A percentile compares a stretch with the other conserved stretches of the same genome.
These are phyloP conservation scores for Ameiurus melas DNA, from an alignment of 2,113 vertebrate species.

Conservation along the genomic window DNA sequence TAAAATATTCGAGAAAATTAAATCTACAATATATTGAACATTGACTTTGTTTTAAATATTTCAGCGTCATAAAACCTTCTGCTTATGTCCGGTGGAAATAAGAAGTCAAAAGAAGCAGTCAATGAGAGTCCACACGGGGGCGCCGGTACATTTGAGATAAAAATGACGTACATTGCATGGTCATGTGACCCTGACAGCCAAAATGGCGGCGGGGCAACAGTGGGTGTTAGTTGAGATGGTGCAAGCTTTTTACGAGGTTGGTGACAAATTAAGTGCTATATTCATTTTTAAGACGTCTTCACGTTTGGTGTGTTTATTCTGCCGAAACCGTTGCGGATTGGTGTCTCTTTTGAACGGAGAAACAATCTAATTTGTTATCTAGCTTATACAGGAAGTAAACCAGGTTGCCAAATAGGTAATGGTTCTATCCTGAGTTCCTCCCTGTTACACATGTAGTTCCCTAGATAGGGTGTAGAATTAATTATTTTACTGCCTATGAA, in stretches of 20 bases:
- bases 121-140: neutral
- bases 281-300: neutral
- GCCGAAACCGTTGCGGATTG: neutral
- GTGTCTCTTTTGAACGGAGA: neutral
- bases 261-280: neutral
- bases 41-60: neutral
- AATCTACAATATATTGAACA: neutral
- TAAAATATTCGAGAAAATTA: too few relatives aligned
- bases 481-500: neutral
- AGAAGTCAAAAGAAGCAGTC: too few relatives aligned
- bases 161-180: neutral
- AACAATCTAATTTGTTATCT: neutral
- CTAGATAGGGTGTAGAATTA: neutral
- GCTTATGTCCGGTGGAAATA: too few relatives aligned
- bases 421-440: neutral
- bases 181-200: slow-evolving; percentile 51
- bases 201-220: slow-evolving; percentile 84
- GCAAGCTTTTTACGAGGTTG: slow-evolving; percentile 92
- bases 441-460: neutral
- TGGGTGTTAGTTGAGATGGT: slow-evolving; percentile 98
- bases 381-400: slow-evolving; percentile 10
- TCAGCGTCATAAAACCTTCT: neutral
- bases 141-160: neutral
- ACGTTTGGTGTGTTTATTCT: neutral
- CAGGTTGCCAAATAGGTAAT: slow-evolving; percentile 7